Evolutionary conservation across 2,888 invertebrate genomes (phyloP).

Genomic region (Rhagonycha lutea): DNA sequence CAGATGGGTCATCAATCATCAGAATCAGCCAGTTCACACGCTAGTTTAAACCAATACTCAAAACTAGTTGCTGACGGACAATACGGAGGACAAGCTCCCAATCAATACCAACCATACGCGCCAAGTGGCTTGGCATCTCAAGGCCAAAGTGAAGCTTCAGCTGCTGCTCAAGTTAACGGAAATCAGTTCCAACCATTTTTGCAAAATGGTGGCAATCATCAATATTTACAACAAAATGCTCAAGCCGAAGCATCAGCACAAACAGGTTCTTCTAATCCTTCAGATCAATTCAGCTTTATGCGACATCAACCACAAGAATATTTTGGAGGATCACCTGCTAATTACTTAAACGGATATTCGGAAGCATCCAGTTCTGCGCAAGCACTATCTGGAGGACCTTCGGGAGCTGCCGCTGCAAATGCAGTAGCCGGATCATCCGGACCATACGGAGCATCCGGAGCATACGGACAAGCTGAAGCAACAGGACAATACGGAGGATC

Average conservation of each 20-base stretch:
- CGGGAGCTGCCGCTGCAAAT: no score
- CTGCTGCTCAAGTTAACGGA: not conserved
- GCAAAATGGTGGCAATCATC: not conserved
- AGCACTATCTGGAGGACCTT: no score
- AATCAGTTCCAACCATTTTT: not conserved
- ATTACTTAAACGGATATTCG: not conserved
- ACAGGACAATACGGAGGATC: no score
- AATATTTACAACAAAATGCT: not conserved
- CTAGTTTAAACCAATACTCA: not conserved
- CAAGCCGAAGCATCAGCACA: not conserved
- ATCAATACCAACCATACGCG: not conserved
- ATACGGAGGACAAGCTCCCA: not conserved
- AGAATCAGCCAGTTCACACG: not conserved
- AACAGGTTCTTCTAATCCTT: not conserved
- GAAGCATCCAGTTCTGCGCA: not conserved
- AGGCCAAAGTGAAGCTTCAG: not conserved
- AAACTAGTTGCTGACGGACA: conserved; percentile 6
- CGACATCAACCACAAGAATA: not conserved
- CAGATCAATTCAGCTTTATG: not conserved
- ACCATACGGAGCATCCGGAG: no score
- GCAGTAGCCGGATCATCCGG: no score
- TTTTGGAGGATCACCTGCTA: not conserved
- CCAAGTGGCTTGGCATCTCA: not conserved
- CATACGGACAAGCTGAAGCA: no score
- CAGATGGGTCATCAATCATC: not conserved